Base-by-base conservation (phyloP, 1,140 invertebrate genomes). In the Drosophila arawakana region DNA sequence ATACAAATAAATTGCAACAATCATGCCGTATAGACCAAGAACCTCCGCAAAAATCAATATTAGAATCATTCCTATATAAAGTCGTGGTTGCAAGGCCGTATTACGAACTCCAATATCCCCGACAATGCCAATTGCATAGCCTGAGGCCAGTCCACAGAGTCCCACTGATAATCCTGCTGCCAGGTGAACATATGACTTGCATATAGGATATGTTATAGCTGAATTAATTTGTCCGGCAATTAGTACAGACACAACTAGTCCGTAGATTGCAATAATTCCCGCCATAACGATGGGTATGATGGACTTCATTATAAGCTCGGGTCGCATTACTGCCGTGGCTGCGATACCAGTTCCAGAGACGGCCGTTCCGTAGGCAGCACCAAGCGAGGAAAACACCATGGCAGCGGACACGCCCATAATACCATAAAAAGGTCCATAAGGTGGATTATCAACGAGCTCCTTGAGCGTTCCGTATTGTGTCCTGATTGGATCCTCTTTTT, bases 11-110 rank as follows among this genome's bases (percentile, higher is more conserved):
- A 98, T 96, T 78, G 97, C 97, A 69, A 98, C 97, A 93, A 98
- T 98, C 65, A 98, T 95, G 81, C 97, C 97, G 92, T 98, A 98
- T 25, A 98, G 95, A 94, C 98, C 98, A 92, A 98, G 94, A 85
- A 98, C 98, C 95, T 99, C 98, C 81, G 97, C 97, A 93, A 99
- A 98, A 94, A 98, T 98, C 74, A 98, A 95, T 92, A 99, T 98
- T 41, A 98, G 94, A 90, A 98, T 98, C 97, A 99, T 98, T 78
- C 98, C 98, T 59, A 99, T 96, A 93, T 97, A 98, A 6, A 98
- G 94, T 86, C 97, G 95, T 8, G 97, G 98, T 91, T 98, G 98
- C 91, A 98, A 97, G 34, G 97, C 97, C 55, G 97, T 98, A 77
- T 97, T 97, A 85, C 98, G 94, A 1, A 98, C 97, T 81, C 97